phyloP scores from a whole-genome alignment of 2,797 vertebrate genomes.

The Poecilia gillii region DNA sequence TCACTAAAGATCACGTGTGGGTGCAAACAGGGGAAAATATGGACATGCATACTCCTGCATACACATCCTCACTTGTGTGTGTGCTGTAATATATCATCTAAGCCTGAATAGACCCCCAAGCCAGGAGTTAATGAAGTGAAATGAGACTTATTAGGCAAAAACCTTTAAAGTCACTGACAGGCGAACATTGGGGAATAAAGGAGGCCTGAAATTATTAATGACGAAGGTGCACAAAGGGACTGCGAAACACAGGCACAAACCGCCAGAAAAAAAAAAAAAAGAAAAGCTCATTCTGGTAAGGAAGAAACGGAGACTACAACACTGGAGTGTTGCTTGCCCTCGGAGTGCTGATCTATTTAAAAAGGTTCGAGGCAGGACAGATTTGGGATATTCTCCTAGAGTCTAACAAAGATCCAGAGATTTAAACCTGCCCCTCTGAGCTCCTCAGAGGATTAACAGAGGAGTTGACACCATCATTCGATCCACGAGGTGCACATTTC shows the following conservation, averaged over 20 bases:
- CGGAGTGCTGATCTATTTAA: neutral
- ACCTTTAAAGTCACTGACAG: slow-evolving; percentile 80
- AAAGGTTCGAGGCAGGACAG: slow-evolving; percentile 20
- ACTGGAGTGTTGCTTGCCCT: neutral
- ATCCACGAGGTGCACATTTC: slow-evolving; percentile 49
- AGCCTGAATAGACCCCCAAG: slow-evolving; percentile 79
- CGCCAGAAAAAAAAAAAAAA: neutral
- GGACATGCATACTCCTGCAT: slow-evolving; percentile 30
- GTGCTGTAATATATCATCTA: slow-evolving; percentile 79
- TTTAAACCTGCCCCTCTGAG: slow-evolving; percentile 11
- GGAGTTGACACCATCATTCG: slow-evolving; percentile 51
- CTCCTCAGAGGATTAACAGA: slow-evolving; percentile 42
- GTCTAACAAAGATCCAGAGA: neutral
- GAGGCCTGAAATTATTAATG: slow-evolving; percentile 65
- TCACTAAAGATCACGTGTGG: slow-evolving; percentile 21
- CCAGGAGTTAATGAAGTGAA: slow-evolving; percentile 85
- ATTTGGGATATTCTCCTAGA: neutral
- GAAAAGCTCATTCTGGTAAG: slow-evolving; percentile 14
- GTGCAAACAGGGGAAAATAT: slow-evolving; percentile 34
- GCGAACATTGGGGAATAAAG: slow-evolving; percentile 64
- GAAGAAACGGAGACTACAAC: slow-evolving; percentile 11
- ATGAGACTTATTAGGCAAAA: slow-evolving; percentile 84
- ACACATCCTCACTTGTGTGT: slow-evolving; percentile 44
- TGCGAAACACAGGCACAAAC: slow-evolving; percentile 9
- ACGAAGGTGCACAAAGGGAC: slow-evolving; percentile 47